phyloP scores from a whole-genome alignment of 2,113 vertebrate species.

The Empidonax traillii region DNA sequence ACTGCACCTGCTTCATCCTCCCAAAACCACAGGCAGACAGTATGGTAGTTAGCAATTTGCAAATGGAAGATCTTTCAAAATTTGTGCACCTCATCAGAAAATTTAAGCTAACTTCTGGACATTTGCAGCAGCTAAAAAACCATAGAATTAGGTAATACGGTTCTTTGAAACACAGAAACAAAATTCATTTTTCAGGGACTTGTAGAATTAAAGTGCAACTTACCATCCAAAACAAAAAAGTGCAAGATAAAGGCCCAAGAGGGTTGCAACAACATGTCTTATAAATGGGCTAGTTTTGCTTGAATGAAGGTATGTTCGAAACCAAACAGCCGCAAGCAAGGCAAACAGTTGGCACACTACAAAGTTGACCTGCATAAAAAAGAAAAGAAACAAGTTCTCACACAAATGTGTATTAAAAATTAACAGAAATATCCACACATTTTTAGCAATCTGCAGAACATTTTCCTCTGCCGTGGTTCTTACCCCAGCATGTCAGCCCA shows the following conservation, averaged over 20 bases:
- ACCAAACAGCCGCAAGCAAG: slow-evolving; percentile 94
- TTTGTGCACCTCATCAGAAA: neutral
- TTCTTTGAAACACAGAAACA: neutral
- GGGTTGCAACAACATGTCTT: slow-evolving; percentile 93
- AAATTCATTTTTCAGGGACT: neutral
- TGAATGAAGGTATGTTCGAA: slow-evolving; percentile 93
- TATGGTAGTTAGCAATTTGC: neutral
- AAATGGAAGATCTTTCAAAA: neutral
- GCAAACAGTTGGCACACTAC: slow-evolving; percentile 97
- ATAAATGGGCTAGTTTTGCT: slow-evolving; percentile 95
- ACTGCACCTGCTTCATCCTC: neutral
- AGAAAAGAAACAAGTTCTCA: neutral
- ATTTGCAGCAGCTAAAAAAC: neutral
- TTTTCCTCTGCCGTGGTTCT: neutral
- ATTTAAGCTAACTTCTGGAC: neutral
- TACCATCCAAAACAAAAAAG: slow-evolving; percentile 99
- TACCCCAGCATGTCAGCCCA: neutral
- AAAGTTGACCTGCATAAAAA: slow-evolving; percentile 89
- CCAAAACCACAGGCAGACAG: neutral
- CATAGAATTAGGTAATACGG: neutral
- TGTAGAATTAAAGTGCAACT: slow-evolving; percentile 67
- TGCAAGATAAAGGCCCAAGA: slow-evolving; percentile 96
- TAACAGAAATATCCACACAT: neutral
- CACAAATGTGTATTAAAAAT: neutral
- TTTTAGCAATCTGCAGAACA: neutral